These are phyloP conservation scores for Smittia aterrima DNA, from an alignment of 2,888 invertebrate species.

Conservation along the genomic window DNA sequence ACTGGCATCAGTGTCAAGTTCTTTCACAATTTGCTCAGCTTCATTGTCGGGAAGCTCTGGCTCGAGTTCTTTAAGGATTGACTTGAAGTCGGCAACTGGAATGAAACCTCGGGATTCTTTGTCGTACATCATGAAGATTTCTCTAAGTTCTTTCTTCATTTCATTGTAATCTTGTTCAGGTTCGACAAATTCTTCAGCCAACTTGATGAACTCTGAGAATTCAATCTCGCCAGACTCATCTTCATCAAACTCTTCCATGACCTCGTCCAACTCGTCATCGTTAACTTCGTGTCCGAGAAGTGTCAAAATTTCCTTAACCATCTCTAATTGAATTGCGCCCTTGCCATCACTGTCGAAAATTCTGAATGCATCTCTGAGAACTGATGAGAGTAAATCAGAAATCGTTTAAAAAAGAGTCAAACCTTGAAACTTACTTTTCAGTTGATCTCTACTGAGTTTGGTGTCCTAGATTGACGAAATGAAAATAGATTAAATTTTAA, in stretches of 20 bases:
- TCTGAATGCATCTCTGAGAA: constrained; percentile 23
- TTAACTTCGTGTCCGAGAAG: constrained; percentile 26
- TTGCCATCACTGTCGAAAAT: constrained; percentile 32
- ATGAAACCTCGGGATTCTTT: constrained; percentile 16
- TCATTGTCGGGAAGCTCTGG: constrained; percentile 22
- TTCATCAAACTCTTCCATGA: constrained; percentile 41
- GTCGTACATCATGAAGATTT: constrained; percentile 34
- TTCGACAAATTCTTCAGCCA: constrained; percentile 35
- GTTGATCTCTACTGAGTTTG: constrained; percentile 32
- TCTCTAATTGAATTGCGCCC: constrained; percentile 23
- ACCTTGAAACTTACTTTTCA: constrained; percentile 10
- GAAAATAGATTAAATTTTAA: too few species aligned
- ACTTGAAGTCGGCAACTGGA: constrained; percentile 27
- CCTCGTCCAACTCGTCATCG: constrained; percentile 36
- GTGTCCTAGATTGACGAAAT: neutral
- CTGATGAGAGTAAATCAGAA: neutral
- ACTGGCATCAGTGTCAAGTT: constrained; percentile 18
- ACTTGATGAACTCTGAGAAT: constrained; percentile 34
- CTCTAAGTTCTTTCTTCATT: constrained; percentile 15
- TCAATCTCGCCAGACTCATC: constrained; percentile 39
- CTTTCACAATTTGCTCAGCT: constrained; percentile 10
- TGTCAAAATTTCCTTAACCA: constrained; percentile 30
- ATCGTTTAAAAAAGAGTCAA: neutral
- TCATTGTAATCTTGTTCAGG: constrained; percentile 27
- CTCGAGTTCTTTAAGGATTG: constrained; percentile 35